Base-by-base conservation (phyloP, 1,140 invertebrate genomes). In the Panulirus ornatus region DNA sequence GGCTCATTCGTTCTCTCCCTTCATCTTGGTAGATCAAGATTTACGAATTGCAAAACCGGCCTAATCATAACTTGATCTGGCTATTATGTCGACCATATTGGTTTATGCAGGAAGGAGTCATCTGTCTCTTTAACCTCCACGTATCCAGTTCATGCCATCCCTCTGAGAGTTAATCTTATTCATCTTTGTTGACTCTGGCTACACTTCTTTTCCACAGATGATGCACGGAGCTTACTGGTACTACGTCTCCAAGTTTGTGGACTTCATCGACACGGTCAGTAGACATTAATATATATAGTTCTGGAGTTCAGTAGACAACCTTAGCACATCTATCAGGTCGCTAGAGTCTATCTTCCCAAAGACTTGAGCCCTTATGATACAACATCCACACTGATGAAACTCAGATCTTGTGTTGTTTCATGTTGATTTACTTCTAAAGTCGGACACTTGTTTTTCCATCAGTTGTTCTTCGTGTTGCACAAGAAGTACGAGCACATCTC, bases 401-500 rank as follows among this genome's bases (percentile, higher is more conserved):
- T n/a, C n/a, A n/a, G n/a, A n/a, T n/a, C n/a, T n/a, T n/a, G n/a
- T n/a, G n/a, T n/a, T n/a, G n/a, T n/a, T n/a, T n/a, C n/a, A n/a
- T n/a, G n/a, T n/a, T n/a, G n/a, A n/a, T n/a, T n/a, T n/a, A n/a
- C n/a, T n/a, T n/a, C n/a, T n/a, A n/a, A n/a, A n/a, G n/a, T n/a
- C n/a, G n/a, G n/a, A n/a, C 22, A 11, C 44, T 66, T 84, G 19
- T 84, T 1, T 66, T 5, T 54, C 0, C 44, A 16, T 34, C 91
- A 92, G 91, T n/a, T 98, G 54, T 98, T 98, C 94, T 98, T 98
- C 94, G 95, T 98, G 40, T 93, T 98, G 71, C 95, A 97, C 51
- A 98, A 98, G 94, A 98, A 98, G 93, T 95, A 96, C 86, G 96
- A 96, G 91, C 97, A 98, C 93, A 94, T 98, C 16, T 96, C 96